Evolutionary conservation across 2,888 invertebrate species (phyloP), one percentile per base, ranked within the genome.

Genomic region (Hanleya hanleyi): DNA sequence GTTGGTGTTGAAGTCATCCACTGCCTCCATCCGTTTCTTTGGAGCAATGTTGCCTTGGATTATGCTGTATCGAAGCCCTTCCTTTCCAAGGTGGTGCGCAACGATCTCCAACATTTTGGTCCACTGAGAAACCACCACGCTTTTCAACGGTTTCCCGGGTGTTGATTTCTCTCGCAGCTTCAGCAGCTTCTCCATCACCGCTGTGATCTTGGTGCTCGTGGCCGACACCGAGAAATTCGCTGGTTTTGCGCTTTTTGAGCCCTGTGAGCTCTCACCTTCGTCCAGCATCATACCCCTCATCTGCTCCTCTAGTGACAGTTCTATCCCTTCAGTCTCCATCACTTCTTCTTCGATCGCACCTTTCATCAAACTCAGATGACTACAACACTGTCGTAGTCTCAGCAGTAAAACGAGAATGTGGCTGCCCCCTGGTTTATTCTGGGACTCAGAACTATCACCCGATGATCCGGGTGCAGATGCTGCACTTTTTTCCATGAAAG

Each of bases 51-150:
- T 85, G 0, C 98, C 98, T 84, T 94, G 94, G 15, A 99, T 94
- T 1, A 93, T 93, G 0, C 93, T 93, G 82, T 93, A 93, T 33
- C 90, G 84, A 6, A 96, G 91, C 0, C 92, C 89, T 22, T 90
- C 89, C 22, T 87, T 79, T 26, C 77, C 36, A 65, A 99, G 91
- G 87, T 95, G 94, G 0, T 88, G 84, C 41, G 93, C 93, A 9
- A 98, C 91, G 50, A 98, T 92, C 0, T 94, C 91, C 7, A 99
- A 92, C 84, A 96, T 94, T 0, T 94, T 93, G 0, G 96, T 95
- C 98, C 98, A 99, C 87, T 98, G 98, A 0, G 97, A 98, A 0
- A 99, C 96, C 5, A 99, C 93, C 26, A 92, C 92, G 81, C 92
- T 74, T 57, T 78, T 78, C 68, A 74, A 61, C 15, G 74, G 74